These are phyloP conservation scores for Drosophila bifasciata DNA, from an alignment of 1,140 invertebrate genomes.

Conservation along the genomic window DNA sequence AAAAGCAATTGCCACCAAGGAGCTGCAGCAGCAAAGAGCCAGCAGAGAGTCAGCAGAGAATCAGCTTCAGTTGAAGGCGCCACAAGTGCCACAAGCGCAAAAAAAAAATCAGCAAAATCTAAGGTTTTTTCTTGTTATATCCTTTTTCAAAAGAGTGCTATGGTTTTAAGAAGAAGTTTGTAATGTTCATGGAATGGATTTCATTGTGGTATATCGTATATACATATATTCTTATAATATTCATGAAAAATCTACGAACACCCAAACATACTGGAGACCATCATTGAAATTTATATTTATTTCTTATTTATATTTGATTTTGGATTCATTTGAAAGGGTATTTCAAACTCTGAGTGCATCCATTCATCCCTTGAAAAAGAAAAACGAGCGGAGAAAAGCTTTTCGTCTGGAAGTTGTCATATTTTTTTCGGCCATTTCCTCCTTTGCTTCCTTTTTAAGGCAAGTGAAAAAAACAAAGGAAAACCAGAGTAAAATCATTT, in stretches of 20 bases:
- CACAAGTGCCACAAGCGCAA: slow-evolving; percentile 50
- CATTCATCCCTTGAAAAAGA: too few relatives aligned
- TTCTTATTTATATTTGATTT: too few relatives aligned
- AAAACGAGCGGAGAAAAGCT: slow-evolving; percentile 14
- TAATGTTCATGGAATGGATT: neutral
- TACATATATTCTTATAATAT: too few relatives aligned
- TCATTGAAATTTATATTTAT: too few relatives aligned
- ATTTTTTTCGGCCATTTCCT: slow-evolving; percentile 16
- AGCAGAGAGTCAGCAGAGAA: too few relatives aligned
- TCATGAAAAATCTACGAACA: too few relatives aligned
- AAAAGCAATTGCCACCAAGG: slow-evolving; percentile 52
- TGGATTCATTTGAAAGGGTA: too few relatives aligned
- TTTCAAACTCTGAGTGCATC: too few relatives aligned
- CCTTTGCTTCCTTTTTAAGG: slow-evolving; percentile 1
- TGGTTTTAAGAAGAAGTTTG: neutral
- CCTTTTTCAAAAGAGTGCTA: neutral
- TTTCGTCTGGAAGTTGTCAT: slow-evolving; percentile 34
- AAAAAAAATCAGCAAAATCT: slow-evolving; percentile 21
- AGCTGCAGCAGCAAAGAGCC: too few relatives aligned
- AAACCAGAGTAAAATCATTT: slow-evolving; percentile 53
- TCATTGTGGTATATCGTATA: too few relatives aligned
- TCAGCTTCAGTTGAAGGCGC: slow-evolving; percentile 46
- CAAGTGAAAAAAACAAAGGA: slow-evolving; percentile 19
- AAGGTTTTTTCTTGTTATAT: slow-evolving; percentile 10
- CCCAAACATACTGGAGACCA: too few relatives aligned